Evolutionary conservation across 2,888 invertebrate genomes (phyloP), one percentile per base, ranked within the genome.

Genomic region (Xylocampa areola): DNA sequence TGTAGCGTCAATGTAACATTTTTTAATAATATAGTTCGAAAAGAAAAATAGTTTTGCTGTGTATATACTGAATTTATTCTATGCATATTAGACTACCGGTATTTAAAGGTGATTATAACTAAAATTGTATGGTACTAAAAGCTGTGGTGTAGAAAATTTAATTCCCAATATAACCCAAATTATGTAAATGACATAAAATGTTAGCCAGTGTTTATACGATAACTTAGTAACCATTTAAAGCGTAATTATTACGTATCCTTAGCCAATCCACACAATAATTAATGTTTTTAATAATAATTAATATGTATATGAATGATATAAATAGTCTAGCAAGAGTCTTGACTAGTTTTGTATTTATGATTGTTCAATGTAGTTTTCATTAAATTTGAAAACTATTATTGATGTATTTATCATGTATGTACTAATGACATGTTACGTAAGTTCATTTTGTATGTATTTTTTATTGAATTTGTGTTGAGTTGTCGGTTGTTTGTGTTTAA

Each of bases 311-410:
- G 45, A 57, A 60, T 73, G 66, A 74, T 69, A 73, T 68, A 71
- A 53, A 65, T 68, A 44, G 32, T 43, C 47, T 50, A 45, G 44
- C 27, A 16, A 48, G 47, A 57, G 39, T 33, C 29, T 36, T 51
- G 39, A 37, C 33, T 70, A 73, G 61, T 73, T 77, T 77, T 77
- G 54, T 79, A 77, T 77, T 45, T 68, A 65, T 68, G 67, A 61
- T 53, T 58, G 55, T 59, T 88, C 90, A 91, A 91, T 88, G 80
- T 89, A 88, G 88, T 87, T 87, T 91, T 92, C 89, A 86, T 81
- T 76, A 33, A 70, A 53, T 50, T 81, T 87, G 90, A 92, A 91
- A 82, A 89, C 84, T 87, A 85, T 74, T 50, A 86, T 91, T 92
- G 90, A 82, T 81, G 59, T 75, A 52, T 54, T 66, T 68, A 68